These are phyloP conservation scores for Noctua comes DNA, from an alignment of 2,888 invertebrate genomes.

Conservation along the genomic window DNA sequence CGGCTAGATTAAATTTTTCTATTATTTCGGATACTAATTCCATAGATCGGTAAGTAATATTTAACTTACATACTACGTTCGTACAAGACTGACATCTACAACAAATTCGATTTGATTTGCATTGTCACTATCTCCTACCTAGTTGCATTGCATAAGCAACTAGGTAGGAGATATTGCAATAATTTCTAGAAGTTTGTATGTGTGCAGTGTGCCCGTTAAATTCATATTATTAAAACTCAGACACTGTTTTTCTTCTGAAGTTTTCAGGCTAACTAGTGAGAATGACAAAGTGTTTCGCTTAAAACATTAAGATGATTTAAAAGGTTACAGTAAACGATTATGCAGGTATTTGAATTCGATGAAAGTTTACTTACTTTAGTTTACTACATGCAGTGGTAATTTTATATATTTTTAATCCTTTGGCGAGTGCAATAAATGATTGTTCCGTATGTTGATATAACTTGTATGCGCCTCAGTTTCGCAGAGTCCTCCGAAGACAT, in stretches of 20 bases:
- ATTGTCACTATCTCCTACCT: too few relatives aligned
- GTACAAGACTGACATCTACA: neutral
- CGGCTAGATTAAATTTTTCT: neutral
- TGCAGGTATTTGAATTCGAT: neutral
- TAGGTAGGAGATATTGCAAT: neutral
- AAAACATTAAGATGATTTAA: neutral
- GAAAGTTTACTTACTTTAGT: neutral
- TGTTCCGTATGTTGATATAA: neutral
- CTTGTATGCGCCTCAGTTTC: neutral
- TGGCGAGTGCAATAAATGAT: neutral
- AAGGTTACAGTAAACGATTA: neutral
- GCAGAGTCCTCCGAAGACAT: constrained; percentile 21
- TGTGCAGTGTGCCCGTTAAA: neutral
- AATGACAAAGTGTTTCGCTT: neutral
- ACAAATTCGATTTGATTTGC: neutral
- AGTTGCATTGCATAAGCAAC: too few relatives aligned
- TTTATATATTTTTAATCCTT: neutral
- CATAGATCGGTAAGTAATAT: neutral
- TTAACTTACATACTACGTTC: constrained; percentile 2
- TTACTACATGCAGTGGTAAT: neutral
- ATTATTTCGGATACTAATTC: neutral
- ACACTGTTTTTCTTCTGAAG: neutral
- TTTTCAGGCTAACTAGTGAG: neutral
- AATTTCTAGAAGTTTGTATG: constrained; percentile 1
- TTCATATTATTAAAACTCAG: neutral